Evolutionary conservation across 2,888 invertebrate species (phyloP), one percentile per base, ranked within the genome.

Genomic region (Erannis defoliaria): DNA sequence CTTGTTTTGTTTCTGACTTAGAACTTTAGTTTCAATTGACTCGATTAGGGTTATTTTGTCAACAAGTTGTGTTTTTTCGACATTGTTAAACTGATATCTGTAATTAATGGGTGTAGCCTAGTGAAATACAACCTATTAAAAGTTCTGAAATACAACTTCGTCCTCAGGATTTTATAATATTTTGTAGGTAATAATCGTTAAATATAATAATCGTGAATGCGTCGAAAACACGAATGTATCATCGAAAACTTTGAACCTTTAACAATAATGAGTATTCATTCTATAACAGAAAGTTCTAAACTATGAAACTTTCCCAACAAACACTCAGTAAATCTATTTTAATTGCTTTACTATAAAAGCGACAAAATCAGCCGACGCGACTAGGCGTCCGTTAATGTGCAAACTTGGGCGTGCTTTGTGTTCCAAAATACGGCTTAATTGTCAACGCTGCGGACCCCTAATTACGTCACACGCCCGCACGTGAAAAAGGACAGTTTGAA

Each of bases 361-460:
- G 55, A 48, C 56, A 51, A 42, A 62, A 61, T 61, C 58, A 23
- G 60, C 68, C 60, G 66, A 69, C 64, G 67, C 57, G 59, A 23
- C 35, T 70, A 69, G 73, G 71, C 71, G 75, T 69, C 74, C 75
- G 68, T 71, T 85, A 85, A 86, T 85, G 78, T 77, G 70, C 77
- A 81, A 86, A 86, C 82, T 86, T 84, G 72, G 65, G 71, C 67
- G 62, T 67, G 80, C 84, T 85, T 84, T 86, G 85, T 84, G 80
- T 76, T n/a, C 81, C 76, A 68, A 82, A 84, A 85, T 81, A 85
- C 85, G 75, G 81, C 81, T 85, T 85, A 84, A 86, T 86, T 86
- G 84, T 82, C 80, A 76, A 74, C 74, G 69, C 73, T 18, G 62
- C 54, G 73, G 72, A 69, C 66, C 72, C 74, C 72, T 78, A 79